Percentiles rank a stretch among this genome's conserved stretches.
Conservation (phyloP, 2,113 vertebrate species). For the Smithornis capensis region DNA sequence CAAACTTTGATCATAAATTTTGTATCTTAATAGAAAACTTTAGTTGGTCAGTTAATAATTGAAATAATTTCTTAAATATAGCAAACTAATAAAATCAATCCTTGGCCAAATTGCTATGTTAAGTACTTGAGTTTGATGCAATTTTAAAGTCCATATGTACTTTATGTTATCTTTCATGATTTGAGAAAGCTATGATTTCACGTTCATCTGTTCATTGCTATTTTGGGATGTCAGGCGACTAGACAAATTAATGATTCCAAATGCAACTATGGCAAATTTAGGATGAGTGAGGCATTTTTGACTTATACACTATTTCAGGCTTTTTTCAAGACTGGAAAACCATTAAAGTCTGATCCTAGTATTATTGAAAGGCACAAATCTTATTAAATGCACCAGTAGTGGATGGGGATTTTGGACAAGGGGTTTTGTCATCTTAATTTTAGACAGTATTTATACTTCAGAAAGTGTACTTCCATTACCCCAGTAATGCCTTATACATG, state of each 20-base stretch:
- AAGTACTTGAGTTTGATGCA: background rate
- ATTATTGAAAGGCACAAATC: background rate
- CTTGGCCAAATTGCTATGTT: background rate
- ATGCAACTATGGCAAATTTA: background rate
- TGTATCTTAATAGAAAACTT: background rate
- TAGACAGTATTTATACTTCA: background rate
- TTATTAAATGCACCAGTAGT: background rate
- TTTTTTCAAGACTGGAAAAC: background rate
- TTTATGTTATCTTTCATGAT: background rate
- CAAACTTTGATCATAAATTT: background rate
- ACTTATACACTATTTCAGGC: background rate
- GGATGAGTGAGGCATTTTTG: background rate
- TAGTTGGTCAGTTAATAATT: background rate
- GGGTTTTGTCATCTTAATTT: background rate
- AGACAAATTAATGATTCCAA: background rate
- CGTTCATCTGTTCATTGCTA: background rate
- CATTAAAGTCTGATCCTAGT: background rate
- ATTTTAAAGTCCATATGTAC: background rate
- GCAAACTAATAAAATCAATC: background rate
- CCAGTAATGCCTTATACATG: background rate
- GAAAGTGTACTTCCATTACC: constrained; percentile 5
- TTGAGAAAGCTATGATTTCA: background rate
- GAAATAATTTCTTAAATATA: background rate
- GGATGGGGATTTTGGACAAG: background rate
- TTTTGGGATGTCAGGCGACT: background rate